A percentile compares a stretch with the other conserved stretches of the same genome.
These are phyloP conservation scores for Labroides dimidiatus DNA, from an alignment of 2,797 vertebrate genomes.

Conservation along the genomic window DNA sequence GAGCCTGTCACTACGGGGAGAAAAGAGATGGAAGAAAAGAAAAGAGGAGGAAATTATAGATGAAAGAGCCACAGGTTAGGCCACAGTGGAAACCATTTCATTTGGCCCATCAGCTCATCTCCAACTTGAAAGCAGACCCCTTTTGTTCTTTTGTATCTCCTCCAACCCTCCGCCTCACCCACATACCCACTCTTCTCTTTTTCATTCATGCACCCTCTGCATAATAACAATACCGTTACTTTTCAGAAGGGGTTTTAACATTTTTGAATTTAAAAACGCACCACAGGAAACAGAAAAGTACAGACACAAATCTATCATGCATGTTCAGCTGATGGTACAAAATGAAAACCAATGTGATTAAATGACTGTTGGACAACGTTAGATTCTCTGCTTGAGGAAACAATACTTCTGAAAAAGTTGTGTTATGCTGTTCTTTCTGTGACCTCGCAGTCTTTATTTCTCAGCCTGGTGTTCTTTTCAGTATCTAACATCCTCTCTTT, in stretches of 20 bases:
- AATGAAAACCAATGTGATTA: too few relatives aligned
- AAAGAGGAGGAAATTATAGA: constrained; percentile 30
- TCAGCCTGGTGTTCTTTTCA: constrained; percentile 9
- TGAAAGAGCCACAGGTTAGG: constrained; percentile 55
- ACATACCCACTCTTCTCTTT: background rate
- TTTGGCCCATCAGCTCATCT: constrained; percentile 55
- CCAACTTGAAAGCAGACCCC: constrained; percentile 46
- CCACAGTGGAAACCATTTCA: constrained; percentile 27
- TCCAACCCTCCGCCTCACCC: constrained; percentile 1
- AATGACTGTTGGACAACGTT: too few relatives aligned
- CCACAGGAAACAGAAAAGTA: background rate
- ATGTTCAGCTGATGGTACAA: too few relatives aligned
- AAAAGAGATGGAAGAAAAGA: constrained; percentile 11
- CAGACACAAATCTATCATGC: too few relatives aligned
- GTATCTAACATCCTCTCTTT: constrained; percentile 12
- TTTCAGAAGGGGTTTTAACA: constrained; percentile 12
- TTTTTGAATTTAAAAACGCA: constrained; percentile 12
- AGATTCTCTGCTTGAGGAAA: too few relatives aligned
- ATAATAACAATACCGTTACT: constrained; percentile 40
- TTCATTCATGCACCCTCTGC: constrained; percentile 4
- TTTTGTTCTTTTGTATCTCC: constrained; percentile 41
- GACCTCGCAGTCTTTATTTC: constrained; percentile 6
- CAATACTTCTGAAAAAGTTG: too few relatives aligned
- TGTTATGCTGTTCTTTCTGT: background rate
- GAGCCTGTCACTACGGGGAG: background rate